Conservation (phyloP, 1,140 invertebrate species). For the Uloborus diversus region DNA sequence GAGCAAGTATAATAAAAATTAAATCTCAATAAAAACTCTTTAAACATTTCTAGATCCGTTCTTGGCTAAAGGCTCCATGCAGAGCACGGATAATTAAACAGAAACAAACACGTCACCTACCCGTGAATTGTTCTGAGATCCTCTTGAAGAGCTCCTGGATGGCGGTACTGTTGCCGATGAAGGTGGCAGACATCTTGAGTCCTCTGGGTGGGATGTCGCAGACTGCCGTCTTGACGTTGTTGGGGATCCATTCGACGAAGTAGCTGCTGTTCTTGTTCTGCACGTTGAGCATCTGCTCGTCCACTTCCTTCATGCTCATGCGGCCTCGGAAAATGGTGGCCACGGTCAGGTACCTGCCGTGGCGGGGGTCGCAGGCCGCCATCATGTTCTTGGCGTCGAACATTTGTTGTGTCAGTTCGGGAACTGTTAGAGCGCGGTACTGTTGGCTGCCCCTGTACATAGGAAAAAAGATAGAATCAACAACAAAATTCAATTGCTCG, state of each 20-base stretch:
- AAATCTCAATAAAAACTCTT: no score
- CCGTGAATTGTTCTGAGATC: constrained; percentile 65
- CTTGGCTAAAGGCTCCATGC: no score
- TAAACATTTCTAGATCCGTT: no score
- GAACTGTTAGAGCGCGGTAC: constrained; percentile 69
- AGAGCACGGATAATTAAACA: no score
- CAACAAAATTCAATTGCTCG: no score
- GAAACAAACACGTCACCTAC: constrained; percentile 53
- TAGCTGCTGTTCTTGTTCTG: constrained; percentile 75
- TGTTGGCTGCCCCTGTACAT: constrained; percentile 68
- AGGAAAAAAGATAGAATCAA: no score
- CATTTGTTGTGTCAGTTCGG: constrained; percentile 72
- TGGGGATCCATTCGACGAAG: constrained; percentile 69
- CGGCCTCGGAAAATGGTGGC: constrained; percentile 92
- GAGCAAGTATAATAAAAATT: no score
- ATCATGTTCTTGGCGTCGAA: constrained; percentile 81
- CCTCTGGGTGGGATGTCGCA: constrained; percentile 67
- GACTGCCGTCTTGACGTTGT: constrained; percentile 68
- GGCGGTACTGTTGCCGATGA: constrained; percentile 65
- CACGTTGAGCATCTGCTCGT: constrained; percentile 78
- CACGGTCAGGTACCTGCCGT: constrained; percentile 86
- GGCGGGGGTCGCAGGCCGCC: constrained; percentile 76
- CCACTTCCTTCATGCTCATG: constrained; percentile 95
- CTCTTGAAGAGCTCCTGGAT: constrained; percentile 67
- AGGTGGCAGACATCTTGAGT: constrained; percentile 67